phyloP scores from a whole-genome alignment of 2,888 invertebrate species.

The Euclidia mi region DNA sequence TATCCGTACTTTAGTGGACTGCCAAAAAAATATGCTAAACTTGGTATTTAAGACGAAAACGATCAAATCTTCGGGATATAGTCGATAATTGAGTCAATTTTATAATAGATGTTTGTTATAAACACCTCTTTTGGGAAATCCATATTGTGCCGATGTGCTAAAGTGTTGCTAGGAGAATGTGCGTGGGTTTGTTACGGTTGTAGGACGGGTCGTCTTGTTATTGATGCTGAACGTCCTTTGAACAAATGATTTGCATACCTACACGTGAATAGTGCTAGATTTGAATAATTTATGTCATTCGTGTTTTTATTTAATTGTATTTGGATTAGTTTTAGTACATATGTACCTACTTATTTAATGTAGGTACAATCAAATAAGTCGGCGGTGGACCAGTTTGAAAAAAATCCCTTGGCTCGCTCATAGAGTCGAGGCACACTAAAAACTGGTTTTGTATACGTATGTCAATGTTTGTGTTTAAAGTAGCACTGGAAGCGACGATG shows the following conservation, averaged over 20 bases:
- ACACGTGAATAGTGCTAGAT: background rate
- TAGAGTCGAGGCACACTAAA: no score
- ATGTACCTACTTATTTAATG: background rate
- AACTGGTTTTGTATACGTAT: no score
- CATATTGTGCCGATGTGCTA: conserved; percentile 41
- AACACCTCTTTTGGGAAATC: conserved; percentile 47
- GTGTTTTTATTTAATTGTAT: background rate
- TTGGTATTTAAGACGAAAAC: conserved; percentile 73
- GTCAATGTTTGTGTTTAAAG: no score
- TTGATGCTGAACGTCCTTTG: conserved; percentile 6
- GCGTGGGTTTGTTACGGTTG: conserved; percentile 25
- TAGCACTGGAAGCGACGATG: no score
- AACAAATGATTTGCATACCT: conserved; percentile 10
- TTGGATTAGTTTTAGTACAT: background rate
- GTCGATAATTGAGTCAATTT: conserved; percentile 51
- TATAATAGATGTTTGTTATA: conserved; percentile 41
- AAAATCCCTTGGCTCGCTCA: no score
- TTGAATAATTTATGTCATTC: conserved; percentile 1
- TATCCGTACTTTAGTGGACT: conserved; percentile 52
- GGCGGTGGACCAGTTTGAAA: no score
- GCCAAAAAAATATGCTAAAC: conserved; percentile 77
- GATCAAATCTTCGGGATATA: conserved; percentile 62
- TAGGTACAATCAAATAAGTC: no score
- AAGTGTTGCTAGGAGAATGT: conserved; percentile 46
- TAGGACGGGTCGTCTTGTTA: conserved; percentile 16